These are phyloP conservation scores for Pentamera pediparva DNA, from an alignment of 53 echinoderm and acorn worm species.

Conservation along the genomic window DNA sequence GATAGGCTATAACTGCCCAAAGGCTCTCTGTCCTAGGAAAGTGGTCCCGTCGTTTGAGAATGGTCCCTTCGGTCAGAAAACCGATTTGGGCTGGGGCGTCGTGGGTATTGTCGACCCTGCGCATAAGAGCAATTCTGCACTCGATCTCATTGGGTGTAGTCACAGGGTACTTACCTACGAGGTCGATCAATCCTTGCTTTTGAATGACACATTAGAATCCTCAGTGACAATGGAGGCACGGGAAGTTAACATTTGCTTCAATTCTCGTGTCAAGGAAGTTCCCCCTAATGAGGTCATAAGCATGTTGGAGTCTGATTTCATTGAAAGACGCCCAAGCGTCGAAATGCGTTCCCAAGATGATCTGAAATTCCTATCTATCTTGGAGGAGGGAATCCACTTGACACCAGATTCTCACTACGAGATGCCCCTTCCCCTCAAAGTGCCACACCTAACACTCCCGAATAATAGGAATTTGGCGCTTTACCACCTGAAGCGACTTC, in stretches of 20 bases:
- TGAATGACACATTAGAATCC: too few relatives aligned
- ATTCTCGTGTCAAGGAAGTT: constrained; percentile 25
- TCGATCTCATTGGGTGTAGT: constrained; percentile 21
- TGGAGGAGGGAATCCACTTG: constrained; percentile 27
- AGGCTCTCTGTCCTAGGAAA: constrained; percentile 38
- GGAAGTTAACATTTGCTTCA: constrained; percentile 23
- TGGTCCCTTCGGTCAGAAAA: constrained; percentile 29
- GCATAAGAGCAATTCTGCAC: background rate
- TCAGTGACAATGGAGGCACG: too few relatives aligned
- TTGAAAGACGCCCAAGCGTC: constrained; percentile 4
- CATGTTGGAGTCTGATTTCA: constrained; percentile 42
- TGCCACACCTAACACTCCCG: constrained; percentile 5
- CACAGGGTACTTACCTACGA: constrained; percentile 29
- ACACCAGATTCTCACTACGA: constrained; percentile 35
- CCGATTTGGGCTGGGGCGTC: constrained; percentile 58
- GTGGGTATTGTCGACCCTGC: constrained; percentile 35
- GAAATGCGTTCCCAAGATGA: constrained; percentile 42
- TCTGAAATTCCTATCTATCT: constrained; percentile 35
- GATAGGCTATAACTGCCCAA: constrained; percentile 39
- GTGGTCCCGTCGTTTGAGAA: constrained; percentile 26
- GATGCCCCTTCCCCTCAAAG: constrained; percentile 45
- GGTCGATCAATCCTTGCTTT: background rate
- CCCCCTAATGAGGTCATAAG: constrained; percentile 24
- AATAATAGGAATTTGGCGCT: constrained; percentile 32
- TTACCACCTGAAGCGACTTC: constrained; percentile 13